Evolutionary conservation across 64 coral and sea anemone genomes (phyloP), one percentile per base, ranked within the genome.

Genomic region (Anthopleura sola): DNA sequence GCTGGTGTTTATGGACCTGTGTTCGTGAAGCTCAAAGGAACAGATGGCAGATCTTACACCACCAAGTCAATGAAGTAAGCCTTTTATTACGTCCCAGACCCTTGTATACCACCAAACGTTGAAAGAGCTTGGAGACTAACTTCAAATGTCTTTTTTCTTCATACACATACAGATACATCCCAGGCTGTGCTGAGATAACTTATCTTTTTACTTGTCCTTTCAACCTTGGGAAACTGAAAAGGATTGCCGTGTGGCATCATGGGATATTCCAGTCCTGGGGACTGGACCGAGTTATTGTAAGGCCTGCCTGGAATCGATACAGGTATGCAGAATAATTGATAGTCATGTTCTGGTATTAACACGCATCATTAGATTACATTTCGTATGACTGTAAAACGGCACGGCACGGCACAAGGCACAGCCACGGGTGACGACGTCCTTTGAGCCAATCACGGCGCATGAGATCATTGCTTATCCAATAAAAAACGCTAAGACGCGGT

Each of bases 231-330:
- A 50, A 50, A 60, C 32, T 83, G 10, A 83, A 54, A 56, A 10
- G 55, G 19, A 54, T 83, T 21, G 58, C 82, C 26, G 82, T 83
- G 28, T 83, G 82, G 82, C 82, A 83, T 83, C 82, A 83, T 58
- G 82, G 82, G 82, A 60, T 83, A 83, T 83, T 83, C 39, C 82
- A 83, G 31, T 83, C 82, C 24, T 83, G 82, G 82, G 82, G 82
- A 83, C 82, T 83, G 51, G 82, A 83, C 23, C 48, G 82, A 60
- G 82, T 83, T 49, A 60, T 56, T 37, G 82, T 83, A 1, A 83
- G 34, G 29, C 49, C 82, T 20, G 82, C 82, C 23, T 83, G 82
- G 82, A 83, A 21, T n/a, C 48, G 58, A 3, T 21, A 83, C 24
- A 50, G 82, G 82, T 83, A 60, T 33, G 29, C n/a, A 51, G n/a